Base-by-base conservation (phyloP, 1,140 invertebrate species). In the Hyphantria cunea region DNA sequence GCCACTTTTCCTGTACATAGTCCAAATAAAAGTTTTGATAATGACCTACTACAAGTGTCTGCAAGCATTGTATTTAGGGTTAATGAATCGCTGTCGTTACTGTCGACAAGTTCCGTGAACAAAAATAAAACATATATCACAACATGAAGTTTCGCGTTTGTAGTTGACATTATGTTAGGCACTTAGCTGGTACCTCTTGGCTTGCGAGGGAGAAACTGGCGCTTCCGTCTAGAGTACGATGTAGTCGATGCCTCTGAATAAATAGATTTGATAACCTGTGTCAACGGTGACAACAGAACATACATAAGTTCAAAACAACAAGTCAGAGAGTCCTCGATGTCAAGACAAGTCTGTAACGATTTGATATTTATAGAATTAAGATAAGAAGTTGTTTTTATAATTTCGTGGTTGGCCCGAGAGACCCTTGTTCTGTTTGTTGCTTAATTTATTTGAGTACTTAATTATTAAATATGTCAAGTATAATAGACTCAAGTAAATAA, bases 271-370 rank as follows among this genome's bases (percentile, higher is more conserved):
- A 88, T 89, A 89, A 86, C 86, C 82, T 82, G 77, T 87, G 76
- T 88, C 78, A 83, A 81, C 76, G 71, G 72, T 79, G 63, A 78
- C 67, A 75, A 86, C 68, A 80, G 76, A 73, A 80, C 76, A 74
- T 51, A 78, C 78, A 78, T 77, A 80, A 86, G 80, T 89, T 86
- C 78, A 88, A 85, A 89, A 89, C 84, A 89, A 89, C 84, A 86
- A 81, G 78, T 79, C 75, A 70, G 76, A 72, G 69, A 72, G 79
- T 77, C 77, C 76, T 67, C 63, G 58, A 56, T 62, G 64, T 76
- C 56, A 77, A 74, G 74, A 75, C 76, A 68, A 76, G 74, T 76
- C 74, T 84, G 75, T 81, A 73, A 82, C 78, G 66, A 66, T 78
- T 76, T 73, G 76, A 73, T 87, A 89, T 87, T 82, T 79, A 87